Evolutionary conservation across 2,113 vertebrate species (phyloP).

Genomic region (Psammodynastes pulverulentus): DNA sequence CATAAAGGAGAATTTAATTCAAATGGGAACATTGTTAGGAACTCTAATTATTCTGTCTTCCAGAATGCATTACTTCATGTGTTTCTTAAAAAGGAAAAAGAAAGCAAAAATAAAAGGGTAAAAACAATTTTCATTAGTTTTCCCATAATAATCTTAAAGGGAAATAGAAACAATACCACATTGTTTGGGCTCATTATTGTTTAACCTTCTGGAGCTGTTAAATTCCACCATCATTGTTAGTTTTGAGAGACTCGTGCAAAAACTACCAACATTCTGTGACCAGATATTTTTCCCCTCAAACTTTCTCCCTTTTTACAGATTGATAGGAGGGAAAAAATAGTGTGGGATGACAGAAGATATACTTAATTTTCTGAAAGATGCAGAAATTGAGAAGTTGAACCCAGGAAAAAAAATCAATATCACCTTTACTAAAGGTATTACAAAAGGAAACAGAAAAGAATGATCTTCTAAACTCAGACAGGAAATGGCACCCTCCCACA

Average conservation of each 20-base stretch:
- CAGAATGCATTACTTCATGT: conserved; percentile 8
- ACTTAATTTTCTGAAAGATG: not conserved
- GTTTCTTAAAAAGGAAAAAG: not conserved
- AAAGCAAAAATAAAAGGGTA: not conserved
- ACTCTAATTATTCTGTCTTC: conserved; percentile 3
- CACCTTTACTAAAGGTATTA: not conserved
- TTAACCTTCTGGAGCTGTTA: not conserved
- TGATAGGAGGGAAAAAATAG: not conserved
- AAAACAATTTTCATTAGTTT: not conserved
- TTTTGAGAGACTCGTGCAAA: not conserved
- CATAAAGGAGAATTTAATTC: conserved; percentile 25
- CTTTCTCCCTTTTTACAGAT: not conserved
- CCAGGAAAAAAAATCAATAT: not conserved
- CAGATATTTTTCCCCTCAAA: not conserved
- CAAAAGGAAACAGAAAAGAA: not conserved
- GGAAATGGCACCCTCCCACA: not conserved
- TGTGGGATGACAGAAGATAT: not conserved
- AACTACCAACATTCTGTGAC: not conserved
- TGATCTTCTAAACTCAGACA: not conserved
- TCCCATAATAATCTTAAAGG: not conserved
- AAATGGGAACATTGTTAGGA: not conserved
- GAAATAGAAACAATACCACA: not conserved
- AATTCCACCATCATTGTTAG: not conserved
- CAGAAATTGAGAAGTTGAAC: not conserved
- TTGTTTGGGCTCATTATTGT: not conserved